Conservation (phyloP, 2,888 invertebrate genomes). For the Drosophila falleni region DNA sequence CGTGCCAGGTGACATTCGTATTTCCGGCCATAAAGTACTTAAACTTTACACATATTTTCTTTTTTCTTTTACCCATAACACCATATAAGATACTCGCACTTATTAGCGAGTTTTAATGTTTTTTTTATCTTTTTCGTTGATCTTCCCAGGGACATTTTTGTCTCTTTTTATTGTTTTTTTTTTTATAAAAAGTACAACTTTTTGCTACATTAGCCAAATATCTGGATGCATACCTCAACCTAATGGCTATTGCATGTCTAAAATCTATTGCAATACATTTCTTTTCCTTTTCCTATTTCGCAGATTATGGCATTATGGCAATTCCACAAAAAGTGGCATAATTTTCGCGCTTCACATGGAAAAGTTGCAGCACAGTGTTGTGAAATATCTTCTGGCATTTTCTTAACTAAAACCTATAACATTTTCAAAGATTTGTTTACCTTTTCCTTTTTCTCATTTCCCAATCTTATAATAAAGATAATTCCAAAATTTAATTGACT, state of each 20-base stretch:
- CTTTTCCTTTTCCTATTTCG: slow-evolving; percentile 23
- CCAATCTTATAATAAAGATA: not conserved
- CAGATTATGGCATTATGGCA: slow-evolving; percentile 8
- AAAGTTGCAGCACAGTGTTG: not conserved
- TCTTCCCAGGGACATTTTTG: not conserved
- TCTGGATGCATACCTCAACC: not conserved
- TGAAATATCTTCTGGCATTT: slow-evolving; percentile 2
- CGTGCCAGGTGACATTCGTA: slow-evolving; percentile 28
- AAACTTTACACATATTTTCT: not conserved
- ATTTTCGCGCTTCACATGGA: slow-evolving; percentile 1
- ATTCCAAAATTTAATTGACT: not conserved
- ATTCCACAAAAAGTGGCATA: not conserved
- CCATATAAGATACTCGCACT: too few species aligned
- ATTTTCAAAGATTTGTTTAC: not conserved
- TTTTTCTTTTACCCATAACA: not conserved
- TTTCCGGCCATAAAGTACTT: slow-evolving; percentile 27
- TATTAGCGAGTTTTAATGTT: not conserved
- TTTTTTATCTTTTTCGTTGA: not conserved
- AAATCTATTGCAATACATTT: slow-evolving; percentile 17
- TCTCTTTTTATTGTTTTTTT: not conserved
- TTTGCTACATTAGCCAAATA: slow-evolving; percentile 11
- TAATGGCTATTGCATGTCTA: slow-evolving; percentile 18
- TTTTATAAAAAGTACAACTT: not conserved
- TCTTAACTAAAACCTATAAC: not conserved
- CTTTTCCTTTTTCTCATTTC: not conserved